Base-by-base conservation (phyloP, 1,140 invertebrate genomes). In the Zaprionus tsacasi region DNA sequence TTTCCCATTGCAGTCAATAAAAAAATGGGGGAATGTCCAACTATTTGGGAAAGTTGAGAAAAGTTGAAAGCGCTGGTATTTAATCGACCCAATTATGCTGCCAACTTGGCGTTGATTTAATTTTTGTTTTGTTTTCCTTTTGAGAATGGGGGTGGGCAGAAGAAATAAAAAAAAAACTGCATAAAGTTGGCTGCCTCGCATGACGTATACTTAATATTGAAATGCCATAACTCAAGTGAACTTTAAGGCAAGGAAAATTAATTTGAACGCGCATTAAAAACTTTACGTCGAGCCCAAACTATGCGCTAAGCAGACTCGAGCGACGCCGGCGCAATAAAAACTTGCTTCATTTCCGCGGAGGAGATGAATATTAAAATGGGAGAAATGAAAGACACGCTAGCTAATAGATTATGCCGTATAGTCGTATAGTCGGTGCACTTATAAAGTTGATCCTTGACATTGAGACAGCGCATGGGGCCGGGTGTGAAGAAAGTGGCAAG, bases 11-110 rank as follows among this genome's bases (percentile, higher is more conserved):
- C 40, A 87, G 83, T 87, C 70, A 82, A 87, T 88, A 87, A 87
- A 72, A 88, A 65, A 50, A 45, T 7, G 40, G 45, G 45, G 17
- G 72, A 63, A 69, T 73, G 79, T 45, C 58, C 50, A 86, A 87
- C 82, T 87, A 87, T 87, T 88, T 80, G 83, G 33, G 25, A 80
- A 87, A 88, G 67, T 87, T 80, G 17, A 17, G 60, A 33, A 82
- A 87, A 87, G 77, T 87, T 88, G 45, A 66, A 45, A 79, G 77
- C 79, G 67, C 67, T 52, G 71, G 57, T 66, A 72, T 87, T 87
- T 88, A 87, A 87, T 87, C 83, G 77, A 82, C 63, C 83, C 80
- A 87, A 87, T 87, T 88, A 88, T 88, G 66, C 64, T 43, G 80
- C 38, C 59, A 78, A 83, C 67, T 77, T 88, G 72, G 45, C 45